Conservation (phyloP, 2,888 invertebrate genomes). For the Chrysolina haemoptera region DNA sequence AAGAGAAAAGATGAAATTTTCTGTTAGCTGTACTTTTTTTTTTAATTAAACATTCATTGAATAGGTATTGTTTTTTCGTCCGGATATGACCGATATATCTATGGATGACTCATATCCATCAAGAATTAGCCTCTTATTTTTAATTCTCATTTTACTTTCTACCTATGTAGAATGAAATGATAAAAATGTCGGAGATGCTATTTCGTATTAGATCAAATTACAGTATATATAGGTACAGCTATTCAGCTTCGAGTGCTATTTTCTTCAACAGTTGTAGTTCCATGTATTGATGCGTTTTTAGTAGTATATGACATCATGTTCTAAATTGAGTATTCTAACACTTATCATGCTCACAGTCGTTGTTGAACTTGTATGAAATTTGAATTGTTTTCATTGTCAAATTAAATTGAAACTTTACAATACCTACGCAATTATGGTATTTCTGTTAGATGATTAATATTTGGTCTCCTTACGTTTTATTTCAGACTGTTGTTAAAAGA, state of each 20-base stretch:
- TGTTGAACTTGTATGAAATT: background rate
- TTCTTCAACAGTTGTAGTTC: background rate
- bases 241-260: background rate
- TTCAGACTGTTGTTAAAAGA: background rate
- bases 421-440: background rate
- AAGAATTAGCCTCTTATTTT: too few species aligned
- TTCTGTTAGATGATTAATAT: background rate
- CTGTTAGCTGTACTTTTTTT: too few species aligned
- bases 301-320: background rate
- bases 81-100: too few species aligned
- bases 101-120: too few species aligned
- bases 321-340: background rate
- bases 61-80: too few species aligned
- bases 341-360: background rate
- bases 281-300: background rate
- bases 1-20: too few species aligned
- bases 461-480: background rate
- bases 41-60: too few species aligned
- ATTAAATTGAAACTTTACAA: background rate
- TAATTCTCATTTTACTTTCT: too few species aligned
- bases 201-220: background rate
- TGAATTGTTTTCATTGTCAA: background rate
- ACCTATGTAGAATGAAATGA: too few species aligned
- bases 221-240: background rate
- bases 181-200: too few species aligned